These are phyloP conservation scores for Ephialtes manifestator DNA, from an alignment of 2,888 invertebrate species.

Conservation along the genomic window DNA sequence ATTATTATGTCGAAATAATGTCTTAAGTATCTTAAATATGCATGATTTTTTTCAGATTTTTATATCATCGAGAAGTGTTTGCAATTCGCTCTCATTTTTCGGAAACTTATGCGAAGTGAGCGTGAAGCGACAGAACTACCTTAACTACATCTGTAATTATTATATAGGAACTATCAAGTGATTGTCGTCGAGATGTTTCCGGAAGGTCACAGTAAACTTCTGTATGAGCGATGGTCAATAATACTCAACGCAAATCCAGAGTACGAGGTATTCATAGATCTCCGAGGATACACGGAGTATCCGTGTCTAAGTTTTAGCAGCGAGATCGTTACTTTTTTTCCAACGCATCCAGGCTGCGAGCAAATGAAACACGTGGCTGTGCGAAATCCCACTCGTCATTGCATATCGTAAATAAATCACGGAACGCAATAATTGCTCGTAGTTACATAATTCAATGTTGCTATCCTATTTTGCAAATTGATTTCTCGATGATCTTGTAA, in stretches of 20 bases:
- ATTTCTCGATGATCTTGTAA: conserved; percentile 12
- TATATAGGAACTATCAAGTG: conserved; percentile 81
- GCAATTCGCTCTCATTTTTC: too few relatives aligned
- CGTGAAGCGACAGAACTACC: too few relatives aligned
- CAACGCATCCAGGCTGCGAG: conserved; percentile 83
- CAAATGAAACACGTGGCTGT: conserved; percentile 79
- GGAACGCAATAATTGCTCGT: conserved; percentile 6
- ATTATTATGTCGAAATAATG: too few relatives aligned
- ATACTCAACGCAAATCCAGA: conserved; percentile 84
- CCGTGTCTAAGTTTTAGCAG: conserved; percentile 81
- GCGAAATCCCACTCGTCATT: conserved; percentile 84
- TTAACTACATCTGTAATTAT: too few relatives aligned
- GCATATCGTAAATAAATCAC: conserved; percentile 80
- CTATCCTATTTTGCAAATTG: background rate
- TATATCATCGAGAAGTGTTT: too few relatives aligned
- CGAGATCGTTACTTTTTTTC: conserved; percentile 82
- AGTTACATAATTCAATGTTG: background rate
- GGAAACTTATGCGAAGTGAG: too few relatives aligned
- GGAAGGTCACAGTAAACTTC: conserved; percentile 74
- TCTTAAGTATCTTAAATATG: too few relatives aligned
- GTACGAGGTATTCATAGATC: conserved; percentile 80
- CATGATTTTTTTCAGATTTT: too few relatives aligned
- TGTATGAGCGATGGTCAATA: conserved; percentile 86
- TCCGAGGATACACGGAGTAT: conserved; percentile 84
- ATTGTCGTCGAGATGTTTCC: conserved; percentile 84